These are phyloP conservation scores for Leptobrachium leishanense DNA, from an alignment of 2,113 vertebrate species.

Conservation along the genomic window DNA sequence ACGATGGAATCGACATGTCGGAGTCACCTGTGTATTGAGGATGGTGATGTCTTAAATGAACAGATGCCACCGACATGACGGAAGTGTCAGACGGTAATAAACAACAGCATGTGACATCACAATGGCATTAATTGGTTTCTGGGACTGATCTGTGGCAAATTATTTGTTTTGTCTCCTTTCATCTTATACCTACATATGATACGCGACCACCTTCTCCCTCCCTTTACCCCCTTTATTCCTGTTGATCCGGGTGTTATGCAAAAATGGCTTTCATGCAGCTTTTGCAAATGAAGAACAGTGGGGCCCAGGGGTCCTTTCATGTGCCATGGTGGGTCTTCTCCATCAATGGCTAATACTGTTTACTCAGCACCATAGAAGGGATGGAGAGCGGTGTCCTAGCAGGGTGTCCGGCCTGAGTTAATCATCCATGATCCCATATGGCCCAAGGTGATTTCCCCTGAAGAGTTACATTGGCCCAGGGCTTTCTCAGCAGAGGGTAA, in stretches of 20 bases:
- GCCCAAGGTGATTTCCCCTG: constrained; percentile 45
- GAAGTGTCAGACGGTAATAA: not conserved
- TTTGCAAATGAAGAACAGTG: not conserved
- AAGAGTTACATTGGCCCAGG: constrained; percentile 30
- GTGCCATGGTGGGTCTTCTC: not conserved
- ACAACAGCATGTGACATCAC: not conserved
- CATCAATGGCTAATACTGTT: not conserved
- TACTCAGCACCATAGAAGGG: not conserved
- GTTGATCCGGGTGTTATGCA: not conserved
- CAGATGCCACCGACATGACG: not conserved
- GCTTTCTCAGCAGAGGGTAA: constrained; percentile 42
- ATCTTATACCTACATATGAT: not conserved
- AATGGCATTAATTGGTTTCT: not conserved
- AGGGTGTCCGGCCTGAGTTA: constrained; percentile 1
- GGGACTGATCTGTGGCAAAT: not conserved
- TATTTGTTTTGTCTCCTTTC: not conserved
- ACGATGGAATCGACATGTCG: no score
- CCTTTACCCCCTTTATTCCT: not conserved
- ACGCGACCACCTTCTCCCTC: constrained; percentile 1
- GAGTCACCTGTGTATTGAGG: no score
- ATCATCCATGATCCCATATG: constrained; percentile 21
- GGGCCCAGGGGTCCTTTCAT: rapidly evolving
- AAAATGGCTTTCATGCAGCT: constrained; percentile 12
- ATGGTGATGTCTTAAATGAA: not conserved
- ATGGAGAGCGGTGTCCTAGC: not conserved